Conservation (phyloP, 2,888 invertebrate species). For the Osmoderma eremita region DNA sequence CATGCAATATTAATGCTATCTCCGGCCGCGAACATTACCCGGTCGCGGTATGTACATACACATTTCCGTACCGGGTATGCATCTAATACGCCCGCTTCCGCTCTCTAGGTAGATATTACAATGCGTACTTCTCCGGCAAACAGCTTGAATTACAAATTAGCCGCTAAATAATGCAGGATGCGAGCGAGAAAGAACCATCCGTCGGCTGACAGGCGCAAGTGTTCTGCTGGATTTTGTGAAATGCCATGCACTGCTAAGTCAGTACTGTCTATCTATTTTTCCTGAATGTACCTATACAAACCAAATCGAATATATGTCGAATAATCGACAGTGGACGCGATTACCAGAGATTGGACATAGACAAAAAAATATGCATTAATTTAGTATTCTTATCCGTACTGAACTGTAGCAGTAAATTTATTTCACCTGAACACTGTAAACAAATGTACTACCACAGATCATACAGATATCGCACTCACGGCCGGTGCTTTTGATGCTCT, state of each 20-base stretch:
- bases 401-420: too few relatives aligned
- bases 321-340: too few relatives aligned
- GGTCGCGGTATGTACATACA: constrained; percentile 22
- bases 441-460: too few relatives aligned
- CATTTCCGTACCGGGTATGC: neutral
- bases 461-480: too few relatives aligned
- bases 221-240: neutral
- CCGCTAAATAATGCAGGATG: constrained; percentile 25
- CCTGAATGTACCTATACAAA: too few relatives aligned
- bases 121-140: constrained; percentile 26
- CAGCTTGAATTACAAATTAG: constrained; percentile 34
- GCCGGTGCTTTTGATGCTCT: too few relatives aligned
- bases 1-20: constrained; percentile 33
- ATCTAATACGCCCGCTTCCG: neutral
- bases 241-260: neutral
- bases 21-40: constrained; percentile 32
- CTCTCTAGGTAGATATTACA: neutral
- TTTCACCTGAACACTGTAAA: too few relatives aligned
- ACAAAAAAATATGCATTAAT: too few relatives aligned
- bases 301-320: too few relatives aligned
- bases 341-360: too few relatives aligned
- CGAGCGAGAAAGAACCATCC: constrained; percentile 44
- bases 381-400: too few relatives aligned
- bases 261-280: too few relatives aligned
- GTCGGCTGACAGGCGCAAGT: constrained; percentile 39